Base-by-base conservation (phyloP, 2,797 vertebrate genomes). In the Siniperca obscura region DNA sequence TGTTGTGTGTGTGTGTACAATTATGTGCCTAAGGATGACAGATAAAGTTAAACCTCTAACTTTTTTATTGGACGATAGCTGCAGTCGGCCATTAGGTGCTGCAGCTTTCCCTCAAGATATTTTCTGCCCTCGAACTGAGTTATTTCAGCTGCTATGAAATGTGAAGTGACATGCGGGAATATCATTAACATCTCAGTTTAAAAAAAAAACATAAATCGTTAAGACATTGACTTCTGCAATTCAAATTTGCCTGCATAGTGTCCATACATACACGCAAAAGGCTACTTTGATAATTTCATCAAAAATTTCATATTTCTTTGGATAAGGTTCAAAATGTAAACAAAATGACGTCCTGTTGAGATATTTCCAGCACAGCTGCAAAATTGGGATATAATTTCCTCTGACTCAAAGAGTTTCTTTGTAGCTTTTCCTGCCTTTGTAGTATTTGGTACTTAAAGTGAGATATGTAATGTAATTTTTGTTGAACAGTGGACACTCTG, bases 101-200 rank as follows among this genome's bases (percentile, higher is more conserved):
- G 52, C 21, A 84, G 76, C 90, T 91, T 89, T 90, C 83, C 89
- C 83, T 64, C 0, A 55, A 88, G 92, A 87, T 85, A 60, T 76
- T 81, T 73, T 71, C 78, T 40, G 25, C 30, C 22, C 55, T 74
- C 65, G 22, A 81, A 40, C 73, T 55, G 57, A 80, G 70, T 69
- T 77, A 16, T 89, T 93, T 87, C 55, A 80, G 59, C 72, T 78
- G 52, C 64, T 70, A 36, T 83, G 68, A 85, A 82, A 85, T 80
- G 68, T 78, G 69, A 76, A 59, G 57, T 81, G 67, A 76, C 14
- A 1, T 50, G 64, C 5, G 7, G 60, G 42, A 74, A 74, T 34
- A 74, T 80, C 64, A 76, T 81, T 78, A 76, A 83, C 79, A 65
- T 67, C 30, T 36, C 36, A 73, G n/a, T 74, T n/a, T 38, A 21